Evolutionary conservation across 2,888 invertebrate species (phyloP).

Genomic region (Drosophila kanekoi): DNA sequence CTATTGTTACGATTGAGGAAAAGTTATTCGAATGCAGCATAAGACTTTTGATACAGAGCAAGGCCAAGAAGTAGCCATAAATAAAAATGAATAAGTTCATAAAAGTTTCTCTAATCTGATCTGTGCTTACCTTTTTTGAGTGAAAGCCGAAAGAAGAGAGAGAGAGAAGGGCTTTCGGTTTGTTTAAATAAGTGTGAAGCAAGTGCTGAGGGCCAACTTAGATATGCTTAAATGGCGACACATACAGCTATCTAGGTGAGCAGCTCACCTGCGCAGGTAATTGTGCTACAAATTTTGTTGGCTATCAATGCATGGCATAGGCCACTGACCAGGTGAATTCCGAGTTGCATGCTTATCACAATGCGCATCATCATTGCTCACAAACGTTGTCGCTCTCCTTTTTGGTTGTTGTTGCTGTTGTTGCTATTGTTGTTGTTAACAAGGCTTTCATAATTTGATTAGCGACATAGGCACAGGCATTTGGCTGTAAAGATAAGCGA

Average conservation of each 20-base stretch:
- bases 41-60: too few species aligned
- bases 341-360: slow-evolving; percentile 35
- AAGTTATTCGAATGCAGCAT: too few species aligned
- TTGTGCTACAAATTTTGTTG: slow-evolving; percentile 28
- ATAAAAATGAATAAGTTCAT: too few species aligned
- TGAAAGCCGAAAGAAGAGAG: too few species aligned
- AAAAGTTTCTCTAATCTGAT: too few species aligned
- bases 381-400: slow-evolving; percentile 4
- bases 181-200: too few species aligned
- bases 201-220: background rate
- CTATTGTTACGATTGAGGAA: too few species aligned
- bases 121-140: too few species aligned
- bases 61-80: too few species aligned
- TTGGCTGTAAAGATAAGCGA: slow-evolving; percentile 72
- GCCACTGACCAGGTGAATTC: slow-evolving; percentile 42
- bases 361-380: slow-evolving; percentile 52
- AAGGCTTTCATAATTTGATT: slow-evolving; percentile 73
- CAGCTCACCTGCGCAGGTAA: slow-evolving; percentile 12
- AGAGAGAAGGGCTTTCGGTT: too few species aligned
- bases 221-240: background rate
- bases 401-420: slow-evolving; percentile 10
- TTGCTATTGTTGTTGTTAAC: slow-evolving; percentile 48
- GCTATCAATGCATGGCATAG: slow-evolving; percentile 31
- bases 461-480: slow-evolving; percentile 73
- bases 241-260: too few species aligned